phyloP scores from a whole-genome alignment of 2,888 invertebrate genomes.

The Epiblema foenella region DNA sequence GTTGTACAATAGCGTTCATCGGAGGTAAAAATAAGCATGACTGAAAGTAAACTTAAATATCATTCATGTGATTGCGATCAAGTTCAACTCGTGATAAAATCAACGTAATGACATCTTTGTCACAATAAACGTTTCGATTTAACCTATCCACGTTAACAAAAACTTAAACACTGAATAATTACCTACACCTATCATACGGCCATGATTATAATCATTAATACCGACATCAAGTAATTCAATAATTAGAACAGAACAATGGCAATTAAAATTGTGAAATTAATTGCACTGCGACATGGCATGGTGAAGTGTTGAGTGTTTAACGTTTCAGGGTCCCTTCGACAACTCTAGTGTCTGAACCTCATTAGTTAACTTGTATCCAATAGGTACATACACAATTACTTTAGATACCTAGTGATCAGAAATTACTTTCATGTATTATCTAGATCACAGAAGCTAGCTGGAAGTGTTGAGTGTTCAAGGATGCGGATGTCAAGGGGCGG shows the following conservation, averaged over 20 bases:
- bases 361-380: background rate
- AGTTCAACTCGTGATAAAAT: conserved; percentile 9
- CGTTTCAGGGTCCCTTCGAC: conserved; percentile 20
- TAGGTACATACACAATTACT: background rate
- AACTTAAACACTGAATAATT: conserved; percentile 42
- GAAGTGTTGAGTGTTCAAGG: no score
- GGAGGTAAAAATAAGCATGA: conserved; percentile 14
- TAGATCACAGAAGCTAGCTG: no score
- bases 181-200: conserved; percentile 19
- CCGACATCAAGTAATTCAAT: conserved; percentile 44
- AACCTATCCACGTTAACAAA: conserved; percentile 35
- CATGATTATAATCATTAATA: conserved; percentile 42
- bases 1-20: conserved; percentile 7
- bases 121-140: conserved; percentile 39
- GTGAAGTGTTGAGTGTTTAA: conserved; percentile 15
- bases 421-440: no score
- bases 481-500: no score
- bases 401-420: no score
- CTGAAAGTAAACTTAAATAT: conserved; percentile 8
- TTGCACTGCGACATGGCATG: conserved; percentile 35
- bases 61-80: conserved; percentile 2
- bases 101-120: conserved; percentile 29
- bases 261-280: conserved; percentile 42
- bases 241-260: conserved; percentile 43
- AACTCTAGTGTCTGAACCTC: background rate